Conservation (phyloP, 92 coral and sea anemone genomes). For the Porites lobata region DNA sequence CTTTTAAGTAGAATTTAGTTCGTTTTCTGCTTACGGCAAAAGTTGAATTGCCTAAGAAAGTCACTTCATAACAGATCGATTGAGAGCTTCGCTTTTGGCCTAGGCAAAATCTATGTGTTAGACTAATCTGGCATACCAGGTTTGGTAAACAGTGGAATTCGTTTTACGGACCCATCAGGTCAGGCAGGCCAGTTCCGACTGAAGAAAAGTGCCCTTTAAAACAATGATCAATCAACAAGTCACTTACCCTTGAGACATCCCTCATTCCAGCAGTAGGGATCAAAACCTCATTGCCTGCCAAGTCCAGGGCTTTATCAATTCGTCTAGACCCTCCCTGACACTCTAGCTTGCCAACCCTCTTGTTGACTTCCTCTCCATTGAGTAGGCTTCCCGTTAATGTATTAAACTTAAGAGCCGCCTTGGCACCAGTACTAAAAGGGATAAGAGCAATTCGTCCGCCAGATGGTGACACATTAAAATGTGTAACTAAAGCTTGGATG, state of each 20-base stretch:
- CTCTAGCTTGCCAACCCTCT: neutral
- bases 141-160: no score
- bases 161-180: no score
- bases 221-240: neutral
- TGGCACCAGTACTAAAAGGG: conserved; percentile 59
- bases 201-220: no score
- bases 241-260: conserved; percentile 11
- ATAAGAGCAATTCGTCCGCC: conserved; percentile 71
- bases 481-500: conserved; percentile 60
- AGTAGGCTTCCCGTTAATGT: conserved; percentile 65
- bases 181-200: no score
- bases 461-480: conserved; percentile 67
- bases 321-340: conserved; percentile 15
- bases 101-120: no score
- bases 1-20: no score
- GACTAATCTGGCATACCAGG: no score
- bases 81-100: no score
- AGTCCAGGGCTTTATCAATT: conserved; percentile 17
- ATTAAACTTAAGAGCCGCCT: conserved; percentile 65
- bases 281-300: conserved; percentile 81
- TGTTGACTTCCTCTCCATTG: conserved; percentile 34
- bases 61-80: no score
- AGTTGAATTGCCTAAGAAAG: no score
- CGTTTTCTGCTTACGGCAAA: no score
- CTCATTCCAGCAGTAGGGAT: conserved; percentile 67